Base-by-base conservation (phyloP, 2,888 invertebrate species). In the Coremacera marginata region DNA sequence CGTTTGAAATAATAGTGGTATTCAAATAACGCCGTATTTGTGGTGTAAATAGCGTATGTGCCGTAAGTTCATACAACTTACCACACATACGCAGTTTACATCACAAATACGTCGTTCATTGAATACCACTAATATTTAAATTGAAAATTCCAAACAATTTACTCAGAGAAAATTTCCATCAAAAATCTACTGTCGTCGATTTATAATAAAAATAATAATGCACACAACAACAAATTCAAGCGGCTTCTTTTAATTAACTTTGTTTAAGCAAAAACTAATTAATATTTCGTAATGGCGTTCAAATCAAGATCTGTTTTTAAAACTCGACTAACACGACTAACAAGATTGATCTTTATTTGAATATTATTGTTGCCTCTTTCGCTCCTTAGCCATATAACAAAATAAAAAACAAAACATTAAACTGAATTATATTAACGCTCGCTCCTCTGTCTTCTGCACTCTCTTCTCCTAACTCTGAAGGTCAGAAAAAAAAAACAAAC, bases 301-400 rank as follows among this genome's bases (percentile, higher is more conserved):
- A 5, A 63, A 73, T 27, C 44, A 51, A 51, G n/a, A 63, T n/a
- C 65, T 52, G 37, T 51, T 27, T 71, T 51, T 67, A 84, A 84
- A 85, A 86, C 85, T 86, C 82, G 85, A 31, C n/a, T n/a, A n/a
- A n/a, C n/a, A n/a, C n/a, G n/a, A 85, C 83, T 83, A 84, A 82
- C 84, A 83, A 85, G 86, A 84, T 86, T 80, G 5, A 72, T 57
- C 34, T 22, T 67, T 44, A 67, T 70, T 70, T 52, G 1, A 4
- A 31, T 70, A 52, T n/a, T n/a, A 16, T 19, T 70, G 16, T 31
- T 70, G 34, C 31, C 55, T 31, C 5, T 55, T 27, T 52, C 52
- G 31, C 31, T 55, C n/a, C 55, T 19, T 2, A 44, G 44, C 44
- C 8, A 16, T 16, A 62, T 31, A 31, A 60, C n/a, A n/a, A n/a